Conservation (phyloP, 2,797 vertebrate species). For the Pangasius larnaudii region DNA sequence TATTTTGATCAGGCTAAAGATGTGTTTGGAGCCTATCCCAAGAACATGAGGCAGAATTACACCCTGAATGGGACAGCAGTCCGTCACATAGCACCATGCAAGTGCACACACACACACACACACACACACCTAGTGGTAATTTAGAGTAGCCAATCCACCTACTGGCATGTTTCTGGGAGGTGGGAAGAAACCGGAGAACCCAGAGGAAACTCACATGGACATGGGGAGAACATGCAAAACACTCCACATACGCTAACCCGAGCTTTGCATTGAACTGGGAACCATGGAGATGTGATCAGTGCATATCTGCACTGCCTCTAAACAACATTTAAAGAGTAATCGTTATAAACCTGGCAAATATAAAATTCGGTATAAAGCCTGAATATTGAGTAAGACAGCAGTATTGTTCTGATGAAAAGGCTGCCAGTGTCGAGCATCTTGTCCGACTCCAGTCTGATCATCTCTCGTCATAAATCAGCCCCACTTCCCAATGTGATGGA, state of each 20-base stretch:
- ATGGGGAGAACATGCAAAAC: not conserved
- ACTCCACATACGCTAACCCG: not conserved
- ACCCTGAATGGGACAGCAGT: not conserved
- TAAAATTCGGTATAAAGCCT: not conserved
- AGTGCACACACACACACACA: no score
- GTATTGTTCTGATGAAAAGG: slow-evolving; percentile 30
- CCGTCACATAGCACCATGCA: not conserved
- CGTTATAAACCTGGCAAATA: not conserved
- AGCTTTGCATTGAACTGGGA: not conserved
- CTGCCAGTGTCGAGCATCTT: slow-evolving; percentile 49
- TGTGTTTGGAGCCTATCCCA: not conserved
- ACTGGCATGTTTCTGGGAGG: not conserved
- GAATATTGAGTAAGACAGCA: not conserved
- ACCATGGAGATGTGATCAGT: not conserved
- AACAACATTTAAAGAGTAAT: not conserved
- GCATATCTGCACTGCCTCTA: not conserved
- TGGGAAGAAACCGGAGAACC: not conserved
- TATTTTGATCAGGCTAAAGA: not conserved
- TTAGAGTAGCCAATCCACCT: not conserved
- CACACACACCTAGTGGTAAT: not conserved
- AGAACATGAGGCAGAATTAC: not conserved
- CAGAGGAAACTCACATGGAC: not conserved
- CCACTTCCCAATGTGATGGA: slow-evolving; percentile 37
- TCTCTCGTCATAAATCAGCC: slow-evolving; percentile 55
- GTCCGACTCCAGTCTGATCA: slow-evolving; percentile 54